Percentiles rank a stretch among this genome's conserved stretches.
These are phyloP conservation scores for Anadara kagoshimensis DNA, from an alignment of 1,140 invertebrate species.

Conservation along the genomic window DNA sequence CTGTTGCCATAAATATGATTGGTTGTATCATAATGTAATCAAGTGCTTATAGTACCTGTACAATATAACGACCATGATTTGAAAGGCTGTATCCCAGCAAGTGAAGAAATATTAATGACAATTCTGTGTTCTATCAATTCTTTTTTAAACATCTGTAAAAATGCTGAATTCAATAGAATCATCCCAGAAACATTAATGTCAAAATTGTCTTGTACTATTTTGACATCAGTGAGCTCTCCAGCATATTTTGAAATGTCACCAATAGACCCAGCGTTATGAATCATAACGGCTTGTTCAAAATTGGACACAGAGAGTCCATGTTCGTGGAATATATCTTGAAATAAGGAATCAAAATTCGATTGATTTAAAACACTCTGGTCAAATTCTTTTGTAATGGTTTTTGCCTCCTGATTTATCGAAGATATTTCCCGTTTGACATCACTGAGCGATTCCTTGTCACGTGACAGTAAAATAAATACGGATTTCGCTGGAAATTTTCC, in stretches of 20 bases:
- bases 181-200: conserved; percentile 87
- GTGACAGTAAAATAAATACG: conserved; percentile 84
- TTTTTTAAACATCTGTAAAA: conserved; percentile 79
- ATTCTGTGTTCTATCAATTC: conserved; percentile 73
- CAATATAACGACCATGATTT: conserved; percentile 87
- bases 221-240: conserved; percentile 76
- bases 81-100: conserved; percentile 85
- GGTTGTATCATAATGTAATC: too few relatives aligned
- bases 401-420: conserved; percentile 36
- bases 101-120: conserved; percentile 92
- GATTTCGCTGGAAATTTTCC: conserved; percentile 80
- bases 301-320: conserved; percentile 65
- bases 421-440: conserved; percentile 78
- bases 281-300: conserved; percentile 83
- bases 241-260: conserved; percentile 82
- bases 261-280: conserved; percentile 93
- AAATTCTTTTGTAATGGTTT: conserved; percentile 49
- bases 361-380: conserved; percentile 71
- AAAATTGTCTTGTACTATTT: conserved; percentile 78
- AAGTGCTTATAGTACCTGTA: conserved; percentile 77
- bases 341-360: conserved; percentile 63
- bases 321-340: conserved; percentile 76
- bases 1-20: too few relatives aligned
- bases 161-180: conserved; percentile 85
- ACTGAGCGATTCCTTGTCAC: conserved; percentile 77